Base-by-base conservation (phyloP, 2,113 vertebrate genomes). In the Hippocampus zosterae region DNA sequence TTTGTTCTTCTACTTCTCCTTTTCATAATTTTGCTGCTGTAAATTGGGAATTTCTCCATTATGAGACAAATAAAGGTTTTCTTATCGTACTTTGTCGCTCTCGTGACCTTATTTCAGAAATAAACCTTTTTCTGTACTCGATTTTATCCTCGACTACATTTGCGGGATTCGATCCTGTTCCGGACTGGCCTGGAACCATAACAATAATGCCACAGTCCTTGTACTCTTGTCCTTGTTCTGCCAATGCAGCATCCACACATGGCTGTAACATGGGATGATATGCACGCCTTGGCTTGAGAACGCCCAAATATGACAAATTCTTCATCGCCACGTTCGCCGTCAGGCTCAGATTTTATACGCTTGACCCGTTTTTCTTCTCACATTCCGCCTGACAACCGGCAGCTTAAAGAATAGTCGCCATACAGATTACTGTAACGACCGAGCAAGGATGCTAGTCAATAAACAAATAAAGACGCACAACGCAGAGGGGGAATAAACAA, bases 251-350 rank as follows among this genome's bases (percentile, higher is more conserved):
- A 10, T 25, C 53, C 53, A 56, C 53, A 12, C 9, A 91, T 57
- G 82, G 80, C 46, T 66, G n/a, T 23, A 85, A 82, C 80, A 87
- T 63, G 63, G 78, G 83, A 86, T 88, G 78, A 84, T 74, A 86
- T 82, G 87, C 84, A 88, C 81, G 88, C 74, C 74, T 40, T 69
- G 75, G 73, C 81, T 79, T 83, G 21, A 29, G 44, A 84, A 73
- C 80, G 55, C 41, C 64, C 42, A 62, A 81, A 74, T 80, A 70
- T 81, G 78, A 85, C 73, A 84, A 79, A 67, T 61, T 29, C 84
- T 79, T 78, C 81, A 84, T 84, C 83, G 1, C 59, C 70, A 81
- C 72, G 18, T 79, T 81, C 52, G 19, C 83, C 85, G 81, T 74
- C 69, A 46, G 71, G 73, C 77, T 78, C 68, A 76, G 84, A 73